Base-by-base conservation (phyloP, 1,140 invertebrate species). In the Listronotus oregonensis region DNA sequence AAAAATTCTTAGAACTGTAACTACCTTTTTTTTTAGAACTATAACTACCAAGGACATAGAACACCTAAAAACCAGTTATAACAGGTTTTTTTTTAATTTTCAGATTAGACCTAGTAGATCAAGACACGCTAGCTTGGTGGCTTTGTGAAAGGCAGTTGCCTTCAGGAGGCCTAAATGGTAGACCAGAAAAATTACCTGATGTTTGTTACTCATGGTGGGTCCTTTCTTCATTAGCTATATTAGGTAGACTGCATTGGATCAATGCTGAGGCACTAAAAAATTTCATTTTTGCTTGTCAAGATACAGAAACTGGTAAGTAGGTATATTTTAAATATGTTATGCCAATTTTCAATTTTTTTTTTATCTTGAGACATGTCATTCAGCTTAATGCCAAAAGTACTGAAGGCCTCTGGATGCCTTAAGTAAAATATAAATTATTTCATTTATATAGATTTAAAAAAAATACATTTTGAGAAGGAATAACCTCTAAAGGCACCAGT, bases 181-280 rank as follows among this genome's bases (percentile, higher is more conserved):
- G 92, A 67, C 92, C 92, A 3, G 93, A 95, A 78, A 95, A 95
- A 79, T 77, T 95, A 63, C 92, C 93, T 0, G 93, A 96, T 76
- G 89, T 95, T 10, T 96, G 93, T 78, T 96, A 95, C 74, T 94
- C 91, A 0, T 96, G 93, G 93, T 99, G 97, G 97, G 97, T 99
- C 9, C 83, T 99, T 49, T 89, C 97, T 6, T 97, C 96, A 0
- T 80, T 98, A n/a, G 89, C 90, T 49, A 98, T 99, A 72, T 84
- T 99, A 69, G 95, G 94, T 34, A 87, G 93, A 64, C 82, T 97
- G 43, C 91, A 98, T 81, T 99, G 97, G 96, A 96, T 99, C 62
- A 90, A 97, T 79, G 89, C 89, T 73, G 86, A 91, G 14, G 88
- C 89, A 73, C 77, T 99, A 66, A 87, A 90, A 74, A 82, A 86